phyloP scores from a whole-genome alignment of 2,113 vertebrate species.

The Pogona vitticeps region DNA sequence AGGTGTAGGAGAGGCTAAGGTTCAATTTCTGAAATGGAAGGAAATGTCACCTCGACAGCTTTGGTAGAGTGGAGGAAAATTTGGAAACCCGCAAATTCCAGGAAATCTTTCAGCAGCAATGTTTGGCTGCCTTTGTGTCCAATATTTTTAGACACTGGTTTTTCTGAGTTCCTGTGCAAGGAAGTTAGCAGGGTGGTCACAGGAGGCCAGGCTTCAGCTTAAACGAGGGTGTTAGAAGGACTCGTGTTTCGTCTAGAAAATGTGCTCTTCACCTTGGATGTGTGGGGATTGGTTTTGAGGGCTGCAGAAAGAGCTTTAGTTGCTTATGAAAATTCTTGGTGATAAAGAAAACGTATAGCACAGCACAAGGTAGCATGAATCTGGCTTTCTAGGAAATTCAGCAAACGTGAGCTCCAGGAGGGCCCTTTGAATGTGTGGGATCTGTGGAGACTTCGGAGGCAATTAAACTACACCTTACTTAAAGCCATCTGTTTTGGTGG shows the following conservation, averaged over 20 bases:
- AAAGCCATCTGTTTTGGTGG: neutral
- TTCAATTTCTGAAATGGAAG: neutral
- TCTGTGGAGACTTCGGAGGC: neutral
- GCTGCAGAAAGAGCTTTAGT: neutral
- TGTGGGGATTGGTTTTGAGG: neutral
- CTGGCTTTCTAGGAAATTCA: neutral
- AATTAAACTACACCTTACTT: neutral
- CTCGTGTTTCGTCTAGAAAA: neutral
- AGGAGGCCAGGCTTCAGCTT: neutral
- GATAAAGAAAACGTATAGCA: neutral
- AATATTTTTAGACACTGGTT: conserved; percentile 25
- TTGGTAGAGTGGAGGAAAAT: neutral
- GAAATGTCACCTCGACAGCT: neutral
- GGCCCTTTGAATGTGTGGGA: neutral
- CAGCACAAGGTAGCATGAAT: neutral
- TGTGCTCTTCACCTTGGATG: neutral
- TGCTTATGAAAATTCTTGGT: neutral
- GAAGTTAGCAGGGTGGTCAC: neutral
- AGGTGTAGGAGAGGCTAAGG: neutral
- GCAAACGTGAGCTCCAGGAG: neutral
- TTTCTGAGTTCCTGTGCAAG: conserved; percentile 6
- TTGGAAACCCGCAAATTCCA: neutral
- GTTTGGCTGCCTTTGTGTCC: neutral
- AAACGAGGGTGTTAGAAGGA: neutral
- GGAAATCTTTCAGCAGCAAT: neutral